Conservation (phyloP, 2,797 vertebrate species). For the Geotrypetes seraphini region DNA sequence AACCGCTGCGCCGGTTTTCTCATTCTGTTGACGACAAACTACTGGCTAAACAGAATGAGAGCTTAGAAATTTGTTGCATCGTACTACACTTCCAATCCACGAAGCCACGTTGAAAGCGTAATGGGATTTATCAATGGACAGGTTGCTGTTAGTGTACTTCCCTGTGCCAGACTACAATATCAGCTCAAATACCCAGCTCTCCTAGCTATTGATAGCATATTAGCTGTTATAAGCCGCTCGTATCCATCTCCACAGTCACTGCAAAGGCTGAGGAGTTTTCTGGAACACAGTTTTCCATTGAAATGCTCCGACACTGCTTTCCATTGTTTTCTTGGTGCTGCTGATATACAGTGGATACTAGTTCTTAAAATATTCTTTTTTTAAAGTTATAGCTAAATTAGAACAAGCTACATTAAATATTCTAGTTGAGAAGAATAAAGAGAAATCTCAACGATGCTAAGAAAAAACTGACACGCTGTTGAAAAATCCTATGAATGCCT, state of each 20-base stretch:
- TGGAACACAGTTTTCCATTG: too few species aligned
- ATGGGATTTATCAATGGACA: not conserved
- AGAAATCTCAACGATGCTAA: too few species aligned
- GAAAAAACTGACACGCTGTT: not conserved
- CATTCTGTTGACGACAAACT: constrained; percentile 3
- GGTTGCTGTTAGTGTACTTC: not conserved
- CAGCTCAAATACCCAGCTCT: constrained; percentile 8
- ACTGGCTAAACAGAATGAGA: constrained; percentile 17
- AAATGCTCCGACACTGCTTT: too few species aligned
- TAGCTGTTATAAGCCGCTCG: constrained; percentile 41
- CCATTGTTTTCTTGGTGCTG: too few species aligned
- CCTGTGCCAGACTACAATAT: constrained; percentile 2
- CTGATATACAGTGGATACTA: too few species aligned
- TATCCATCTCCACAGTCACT: constrained; percentile 15
- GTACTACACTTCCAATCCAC: constrained; percentile 11
- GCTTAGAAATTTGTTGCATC: not conserved
- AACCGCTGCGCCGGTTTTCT: constrained; percentile 3
- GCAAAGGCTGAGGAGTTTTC: too few species aligned
- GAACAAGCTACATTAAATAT: constrained; percentile 4
- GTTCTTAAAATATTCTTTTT: constrained; percentile 21
- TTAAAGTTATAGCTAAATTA: constrained; percentile 6
- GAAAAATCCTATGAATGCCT: constrained; percentile 17
- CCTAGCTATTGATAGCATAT: constrained; percentile 16
- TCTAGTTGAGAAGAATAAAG: constrained; percentile 9
- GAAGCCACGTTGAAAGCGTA: constrained; percentile 4